A percentile compares a stretch with the other conserved stretches of the same genome.
Evolutionary conservation across 2,888 invertebrate genomes (phyloP).

Genomic region (Polylopha cassiicola): DNA sequence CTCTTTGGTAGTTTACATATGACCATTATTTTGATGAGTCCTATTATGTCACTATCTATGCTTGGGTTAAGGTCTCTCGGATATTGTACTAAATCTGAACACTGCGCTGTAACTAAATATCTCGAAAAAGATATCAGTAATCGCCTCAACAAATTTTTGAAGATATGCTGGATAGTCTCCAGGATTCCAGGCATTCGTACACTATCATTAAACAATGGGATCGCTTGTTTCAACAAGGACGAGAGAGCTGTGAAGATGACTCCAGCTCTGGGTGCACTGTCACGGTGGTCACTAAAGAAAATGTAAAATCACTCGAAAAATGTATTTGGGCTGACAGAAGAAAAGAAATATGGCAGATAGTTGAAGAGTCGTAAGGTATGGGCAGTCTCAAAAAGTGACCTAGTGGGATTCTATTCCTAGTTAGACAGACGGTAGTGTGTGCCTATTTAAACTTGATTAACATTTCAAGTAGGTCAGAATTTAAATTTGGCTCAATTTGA

Average conservation of each 20-base stretch:
- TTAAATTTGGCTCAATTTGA: background rate
- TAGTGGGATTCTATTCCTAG: too few relatives aligned
- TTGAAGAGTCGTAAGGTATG: too few relatives aligned
- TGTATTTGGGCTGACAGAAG: too few relatives aligned
- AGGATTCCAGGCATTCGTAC: conserved; percentile 11
- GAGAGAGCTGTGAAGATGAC: conserved; percentile 12
- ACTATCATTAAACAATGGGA: conserved; percentile 10
- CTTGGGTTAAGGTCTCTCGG: background rate
- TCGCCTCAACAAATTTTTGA: background rate
- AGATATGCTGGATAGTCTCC: conserved; percentile 1
- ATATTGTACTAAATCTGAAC: background rate
- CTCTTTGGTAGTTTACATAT: too few relatives aligned
- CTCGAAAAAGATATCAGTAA: background rate
- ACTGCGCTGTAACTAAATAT: background rate
- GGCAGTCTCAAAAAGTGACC: too few relatives aligned
- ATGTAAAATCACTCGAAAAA: conserved; percentile 9
- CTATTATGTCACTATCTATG: background rate
- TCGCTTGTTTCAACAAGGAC: conserved; percentile 15
- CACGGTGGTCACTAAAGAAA: conserved; percentile 10
- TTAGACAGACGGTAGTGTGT: too few relatives aligned
- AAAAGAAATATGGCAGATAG: too few relatives aligned
- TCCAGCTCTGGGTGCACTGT: conserved; percentile 3
- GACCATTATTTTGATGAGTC: background rate
- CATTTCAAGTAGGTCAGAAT: too few relatives aligned
- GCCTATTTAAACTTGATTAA: too few relatives aligned